Percentiles rank a stretch among this genome's conserved stretches.
phyloP scores from a whole-genome alignment of 2,113 vertebrate genomes.

The Alosa alosa region DNA sequence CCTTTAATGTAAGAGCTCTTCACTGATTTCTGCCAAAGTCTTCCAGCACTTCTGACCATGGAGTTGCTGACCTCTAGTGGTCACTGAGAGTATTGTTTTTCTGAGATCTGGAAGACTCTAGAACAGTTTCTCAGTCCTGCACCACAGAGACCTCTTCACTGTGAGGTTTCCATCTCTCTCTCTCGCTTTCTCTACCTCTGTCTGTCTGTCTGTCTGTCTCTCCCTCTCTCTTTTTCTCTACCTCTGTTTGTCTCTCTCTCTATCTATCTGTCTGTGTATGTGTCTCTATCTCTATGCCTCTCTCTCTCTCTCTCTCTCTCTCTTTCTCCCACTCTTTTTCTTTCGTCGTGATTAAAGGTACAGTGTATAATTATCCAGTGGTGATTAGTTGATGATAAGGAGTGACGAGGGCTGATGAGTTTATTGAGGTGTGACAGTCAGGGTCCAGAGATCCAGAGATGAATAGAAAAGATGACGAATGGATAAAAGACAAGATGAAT shows the following conservation, averaged over 20 bases:
- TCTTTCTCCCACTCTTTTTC: not conserved
- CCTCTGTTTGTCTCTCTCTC: not conserved
- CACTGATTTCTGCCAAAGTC: not conserved
- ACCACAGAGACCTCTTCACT: not conserved
- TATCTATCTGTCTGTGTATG: not conserved
- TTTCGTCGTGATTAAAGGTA: not conserved
- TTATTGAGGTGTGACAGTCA: not conserved
- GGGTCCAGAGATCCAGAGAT: not conserved
- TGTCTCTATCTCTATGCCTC: not conserved
- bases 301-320: not conserved
- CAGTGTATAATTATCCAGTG: not conserved
- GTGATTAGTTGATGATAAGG: not conserved
- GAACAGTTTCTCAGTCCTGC: not conserved
- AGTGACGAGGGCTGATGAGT: not conserved
- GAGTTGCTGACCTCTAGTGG: conserved; percentile 1
- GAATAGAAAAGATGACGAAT: not conserved
- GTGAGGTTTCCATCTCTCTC: not conserved
- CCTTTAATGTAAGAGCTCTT: not conserved
- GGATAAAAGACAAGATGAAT: not conserved
- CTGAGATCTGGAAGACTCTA: not conserved
- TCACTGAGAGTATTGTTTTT: not conserved
- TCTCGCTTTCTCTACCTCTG: not conserved
- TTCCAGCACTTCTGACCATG: not conserved
- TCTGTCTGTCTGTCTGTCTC: not conserved
- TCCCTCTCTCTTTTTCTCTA: not conserved